Base-by-base conservation (phyloP, 2,797 vertebrate species). In the Liparis tanakae region DNA sequence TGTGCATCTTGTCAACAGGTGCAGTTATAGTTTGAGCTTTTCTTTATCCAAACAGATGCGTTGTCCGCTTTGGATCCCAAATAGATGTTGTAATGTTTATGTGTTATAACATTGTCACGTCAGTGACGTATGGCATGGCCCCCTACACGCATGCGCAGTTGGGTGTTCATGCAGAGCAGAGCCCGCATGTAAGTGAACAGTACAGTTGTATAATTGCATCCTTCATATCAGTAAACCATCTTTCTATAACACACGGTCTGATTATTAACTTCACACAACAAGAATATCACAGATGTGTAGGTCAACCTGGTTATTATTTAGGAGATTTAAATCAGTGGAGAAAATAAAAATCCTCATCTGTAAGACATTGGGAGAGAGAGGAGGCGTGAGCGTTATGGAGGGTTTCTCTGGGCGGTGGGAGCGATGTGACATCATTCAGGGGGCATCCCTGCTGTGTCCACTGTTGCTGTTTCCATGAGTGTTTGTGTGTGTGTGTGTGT, bases 361-460 rank as follows among this genome's bases (percentile, higher is more conserved):
- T 48, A 10, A 64, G 48, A 18, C 39, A 43, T 44, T 37, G 63
- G 33, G 67, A 60, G 74, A 54, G 55, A 74, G 70, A 53, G 68
- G 68, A 82, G 66, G 68, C 59, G 50, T 62, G 54, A 67, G 44
- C 46, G 54, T 51, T 56, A 36, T 67, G 62, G 71, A 56, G 59
- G 69, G 44, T 46, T 82, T 78, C 54, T 79, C 50, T 51, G 74
- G 80, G 75, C 53, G 58, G 76, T 46, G 48, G 64, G 80, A 48
- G 67, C 79, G 62, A 76, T 72, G 46, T 75, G 78, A 86, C 78
- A 79, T 89, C 76, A 89, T 81, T 73, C 69, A 65, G 76, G 67
- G 87, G 89, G 65, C 63, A 72, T 76, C 74, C 80, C 76, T 79
- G 67, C 72, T 84, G 78, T 78, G 76, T 70, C 80, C 72, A 66